Evolutionary conservation across 2,113 vertebrate genomes (phyloP).

Genomic region (Corythornis madagascariensis): DNA sequence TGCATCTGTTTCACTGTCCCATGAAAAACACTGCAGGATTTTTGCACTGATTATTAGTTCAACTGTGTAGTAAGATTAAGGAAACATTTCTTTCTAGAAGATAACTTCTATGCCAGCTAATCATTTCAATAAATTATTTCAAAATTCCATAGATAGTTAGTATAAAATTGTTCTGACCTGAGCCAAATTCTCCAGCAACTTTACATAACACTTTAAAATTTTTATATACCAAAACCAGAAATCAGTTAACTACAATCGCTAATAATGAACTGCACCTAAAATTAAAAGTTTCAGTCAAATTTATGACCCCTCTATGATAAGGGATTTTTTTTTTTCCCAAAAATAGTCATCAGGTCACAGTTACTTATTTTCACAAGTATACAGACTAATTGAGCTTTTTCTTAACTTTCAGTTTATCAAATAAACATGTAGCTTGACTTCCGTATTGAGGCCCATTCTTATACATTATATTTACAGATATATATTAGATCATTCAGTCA

Average conservation of each 20-base stretch:
- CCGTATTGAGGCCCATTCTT: not conserved
- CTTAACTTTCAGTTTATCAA: not conserved
- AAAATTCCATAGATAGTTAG: not conserved
- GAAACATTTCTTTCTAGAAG: not conserved
- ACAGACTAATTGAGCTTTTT: not conserved
- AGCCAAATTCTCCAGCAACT: not conserved
- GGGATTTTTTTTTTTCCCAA: not conserved
- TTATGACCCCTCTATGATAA: not conserved
- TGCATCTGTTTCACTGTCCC: not conserved
- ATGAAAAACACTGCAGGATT: not conserved
- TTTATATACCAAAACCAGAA: not conserved
- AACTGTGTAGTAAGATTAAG: not conserved
- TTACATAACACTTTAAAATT: not conserved
- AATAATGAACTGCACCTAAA: not conserved
- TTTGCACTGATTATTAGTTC: not conserved
- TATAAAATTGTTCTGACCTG: not conserved
- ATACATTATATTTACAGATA: not conserved
- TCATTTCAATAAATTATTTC: not conserved
- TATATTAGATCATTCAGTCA: not conserved
- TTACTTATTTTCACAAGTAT: not conserved
- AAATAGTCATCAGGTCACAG: not conserved
- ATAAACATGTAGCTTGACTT: not conserved
- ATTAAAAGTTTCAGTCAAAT: not conserved
- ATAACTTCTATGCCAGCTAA: not conserved
- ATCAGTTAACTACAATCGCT: not conserved